phyloP scores from a whole-genome alignment of 2,888 invertebrate species.

The Eilema griseolum region DNA sequence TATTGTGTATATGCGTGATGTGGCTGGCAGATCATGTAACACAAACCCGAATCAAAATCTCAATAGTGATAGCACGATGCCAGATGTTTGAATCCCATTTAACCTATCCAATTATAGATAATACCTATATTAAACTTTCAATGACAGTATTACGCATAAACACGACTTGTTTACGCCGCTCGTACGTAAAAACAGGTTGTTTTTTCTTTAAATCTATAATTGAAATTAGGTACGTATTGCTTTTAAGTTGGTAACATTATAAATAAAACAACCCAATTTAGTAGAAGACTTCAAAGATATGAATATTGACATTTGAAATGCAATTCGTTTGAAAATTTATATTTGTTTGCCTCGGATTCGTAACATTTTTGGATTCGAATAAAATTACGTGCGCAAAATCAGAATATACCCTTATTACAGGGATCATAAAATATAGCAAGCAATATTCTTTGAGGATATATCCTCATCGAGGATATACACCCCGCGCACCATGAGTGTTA shows the following conservation, averaged over 20 bases:
- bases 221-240: neutral
- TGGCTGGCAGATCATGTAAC: neutral
- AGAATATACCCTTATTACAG: too few relatives aligned
- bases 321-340: neutral
- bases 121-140: constrained; percentile 1
- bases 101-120: constrained; percentile 7
- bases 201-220: neutral
- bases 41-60: constrained; percentile 3
- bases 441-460: too few relatives aligned
- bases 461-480: too few relatives aligned
- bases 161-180: neutral
- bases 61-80: neutral
- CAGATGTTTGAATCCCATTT: neutral
- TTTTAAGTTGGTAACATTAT: neutral
- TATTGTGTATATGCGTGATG: neutral
- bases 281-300: neutral
- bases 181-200: neutral
- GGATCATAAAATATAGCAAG: too few relatives aligned
- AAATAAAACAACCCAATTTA: neutral
- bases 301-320: too few relatives aligned
- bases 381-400: too few relatives aligned
- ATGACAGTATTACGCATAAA: neutral
- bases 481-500: too few relatives aligned
- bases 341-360: neutral
- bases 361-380: too few relatives aligned